Percentiles rank a stretch among this genome's conserved stretches.
phyloP scores from a whole-genome alignment of 2,888 invertebrate species.

The Unio pictorum region DNA sequence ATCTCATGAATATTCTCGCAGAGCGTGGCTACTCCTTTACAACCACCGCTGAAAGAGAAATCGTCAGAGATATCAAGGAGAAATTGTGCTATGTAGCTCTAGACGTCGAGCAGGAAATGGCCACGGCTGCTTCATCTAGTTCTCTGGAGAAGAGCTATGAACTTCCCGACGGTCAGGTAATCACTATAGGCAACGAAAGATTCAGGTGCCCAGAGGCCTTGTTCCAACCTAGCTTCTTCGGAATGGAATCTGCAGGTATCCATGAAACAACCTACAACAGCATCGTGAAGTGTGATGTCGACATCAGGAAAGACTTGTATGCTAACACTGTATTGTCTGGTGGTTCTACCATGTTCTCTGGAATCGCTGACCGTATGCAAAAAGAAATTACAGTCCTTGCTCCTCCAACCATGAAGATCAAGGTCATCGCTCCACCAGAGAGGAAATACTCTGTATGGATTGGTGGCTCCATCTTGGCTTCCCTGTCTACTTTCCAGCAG shows the following conservation, averaged over 20 bases:
- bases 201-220: conserved; percentile 63
- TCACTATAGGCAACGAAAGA: conserved; percentile 65
- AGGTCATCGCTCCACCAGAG: conserved; percentile 91
- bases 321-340: conserved; percentile 83
- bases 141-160: conserved; percentile 79
- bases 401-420: conserved; percentile 78
- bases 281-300: conserved; percentile 59
- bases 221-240: conserved; percentile 65
- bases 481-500: conserved; percentile 71
- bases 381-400: conserved; percentile 93
- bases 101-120: conserved; percentile 72
- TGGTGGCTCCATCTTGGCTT: conserved; percentile 96
- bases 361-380: conserved; percentile 97
- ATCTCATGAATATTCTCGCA: conserved; percentile 73
- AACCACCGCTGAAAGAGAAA: conserved; percentile 88
- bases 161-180: conserved; percentile 64
- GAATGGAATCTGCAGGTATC: conserved; percentile 41
- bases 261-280: conserved; percentile 22
- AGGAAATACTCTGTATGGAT: conserved; percentile 98
- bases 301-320: conserved; percentile 34
- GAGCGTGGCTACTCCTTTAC: conserved; percentile 63
- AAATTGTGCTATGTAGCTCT: conserved; percentile 89
- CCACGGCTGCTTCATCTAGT: conserved; percentile 71
- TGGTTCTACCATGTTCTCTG: conserved; percentile 95
- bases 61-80: conserved; percentile 77